phyloP scores from a whole-genome alignment of 1,140 invertebrate species.

The Brachionus koreanus region DNA sequence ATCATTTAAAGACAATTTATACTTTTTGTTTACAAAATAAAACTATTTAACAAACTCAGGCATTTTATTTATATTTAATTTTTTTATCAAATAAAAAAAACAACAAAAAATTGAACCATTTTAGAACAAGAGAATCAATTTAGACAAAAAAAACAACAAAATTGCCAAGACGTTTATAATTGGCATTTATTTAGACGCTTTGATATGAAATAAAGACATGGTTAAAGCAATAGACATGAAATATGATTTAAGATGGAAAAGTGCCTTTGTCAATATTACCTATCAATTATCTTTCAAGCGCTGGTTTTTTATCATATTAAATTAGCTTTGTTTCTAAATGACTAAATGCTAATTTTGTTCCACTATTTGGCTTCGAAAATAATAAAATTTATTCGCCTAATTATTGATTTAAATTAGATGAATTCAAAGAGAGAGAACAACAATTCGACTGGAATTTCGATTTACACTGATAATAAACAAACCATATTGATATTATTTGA shows the following conservation, averaged over 20 bases:
- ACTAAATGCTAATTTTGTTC: neutral
- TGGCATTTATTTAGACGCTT: neutral
- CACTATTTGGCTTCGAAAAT: neutral
- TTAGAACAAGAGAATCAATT: neutral
- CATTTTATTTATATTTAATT: neutral
- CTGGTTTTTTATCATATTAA: neutral
- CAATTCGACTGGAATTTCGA: conserved; percentile 8
- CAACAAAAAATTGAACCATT: neutral
- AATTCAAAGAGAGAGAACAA: neutral
- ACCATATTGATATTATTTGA: conserved; percentile 22
- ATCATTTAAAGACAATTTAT: neutral
- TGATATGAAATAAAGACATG: neutral
- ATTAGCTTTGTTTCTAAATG: neutral
- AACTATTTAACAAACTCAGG: neutral
- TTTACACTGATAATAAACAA: conserved; percentile 17
- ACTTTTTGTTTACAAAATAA: neutral
- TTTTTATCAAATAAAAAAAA: neutral
- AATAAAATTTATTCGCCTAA: conserved; percentile 33
- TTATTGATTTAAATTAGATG: conserved; percentile 30
- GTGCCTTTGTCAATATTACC: neutral
- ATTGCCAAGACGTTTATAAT: neutral
- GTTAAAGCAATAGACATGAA: neutral
- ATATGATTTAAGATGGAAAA: neutral
- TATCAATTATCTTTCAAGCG: neutral
- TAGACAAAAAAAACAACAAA: neutral